These are phyloP conservation scores for Gordius sp. DNA, from an alignment of 2,888 invertebrate genomes.

Conservation along the genomic window DNA sequence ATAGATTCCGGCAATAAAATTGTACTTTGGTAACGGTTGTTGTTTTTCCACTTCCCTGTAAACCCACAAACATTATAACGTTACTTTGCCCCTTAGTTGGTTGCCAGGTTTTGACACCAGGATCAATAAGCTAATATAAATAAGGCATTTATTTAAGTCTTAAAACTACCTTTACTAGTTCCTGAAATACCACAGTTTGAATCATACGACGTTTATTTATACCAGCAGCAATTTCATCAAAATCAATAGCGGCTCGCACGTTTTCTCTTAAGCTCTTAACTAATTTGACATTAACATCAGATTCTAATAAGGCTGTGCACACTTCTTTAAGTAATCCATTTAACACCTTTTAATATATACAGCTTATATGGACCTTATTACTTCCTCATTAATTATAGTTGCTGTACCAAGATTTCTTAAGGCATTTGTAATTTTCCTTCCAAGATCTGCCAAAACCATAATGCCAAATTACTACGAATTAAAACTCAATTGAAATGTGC, in stretches of 20 bases:
- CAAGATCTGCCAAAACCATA: constrained; percentile 99
- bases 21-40: constrained; percentile 91
- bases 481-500: too few species aligned
- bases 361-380: constrained; percentile 29
- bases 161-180: constrained; percentile 58
- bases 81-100: constrained; percentile 80
- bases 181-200: constrained; percentile 84
- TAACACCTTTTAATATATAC: constrained; percentile 42
- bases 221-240: constrained; percentile 91
- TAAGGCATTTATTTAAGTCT: background rate
- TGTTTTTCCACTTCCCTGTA: constrained; percentile 96
- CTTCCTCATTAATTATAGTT: constrained; percentile 90
- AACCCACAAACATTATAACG: constrained; percentile 94
- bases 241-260: constrained; percentile 83
- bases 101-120: constrained; percentile 80
- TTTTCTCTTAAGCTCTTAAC: constrained; percentile 85
- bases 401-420: constrained; percentile 86
- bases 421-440: constrained; percentile 92
- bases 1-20: too few species aligned
- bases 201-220: constrained; percentile 93
- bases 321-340: constrained; percentile 98
- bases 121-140: constrained; percentile 52
- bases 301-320: constrained; percentile 79
- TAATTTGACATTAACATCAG: constrained; percentile 72
- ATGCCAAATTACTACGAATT: too few species aligned